Evolutionary conservation across 2,797 vertebrate genomes (phyloP).

Genomic region (Micrastur ruficollis): DNA sequence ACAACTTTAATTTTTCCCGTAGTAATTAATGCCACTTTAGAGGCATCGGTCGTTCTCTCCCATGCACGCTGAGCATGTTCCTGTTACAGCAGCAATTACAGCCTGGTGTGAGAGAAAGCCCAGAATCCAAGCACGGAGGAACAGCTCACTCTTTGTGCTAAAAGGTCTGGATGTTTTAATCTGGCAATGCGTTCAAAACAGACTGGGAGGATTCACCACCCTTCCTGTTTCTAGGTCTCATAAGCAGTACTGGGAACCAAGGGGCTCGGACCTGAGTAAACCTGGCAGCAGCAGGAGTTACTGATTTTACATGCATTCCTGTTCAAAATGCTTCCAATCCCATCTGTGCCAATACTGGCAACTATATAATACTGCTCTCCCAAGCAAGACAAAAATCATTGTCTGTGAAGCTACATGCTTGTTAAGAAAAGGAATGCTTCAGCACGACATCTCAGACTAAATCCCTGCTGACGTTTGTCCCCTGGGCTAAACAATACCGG

Average conservation of each 20-base stretch:
- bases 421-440: background rate
- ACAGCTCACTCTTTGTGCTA: background rate
- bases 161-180: background rate
- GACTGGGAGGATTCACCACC: background rate
- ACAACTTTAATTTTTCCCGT: background rate
- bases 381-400: background rate
- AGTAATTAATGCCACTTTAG: background rate
- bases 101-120: background rate
- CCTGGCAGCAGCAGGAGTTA: background rate
- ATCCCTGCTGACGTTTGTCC: constrained; percentile 39
- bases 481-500: constrained; percentile 2
- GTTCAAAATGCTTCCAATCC: background rate
- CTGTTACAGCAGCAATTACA: background rate
- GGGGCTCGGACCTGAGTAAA: background rate
- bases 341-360: background rate
- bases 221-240: background rate
- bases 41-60: background rate
- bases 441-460: background rate
- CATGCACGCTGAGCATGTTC: background rate
- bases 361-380: background rate
- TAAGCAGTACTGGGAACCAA: background rate
- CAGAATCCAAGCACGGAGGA: background rate
- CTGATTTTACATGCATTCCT: background rate
- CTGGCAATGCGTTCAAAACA: background rate
- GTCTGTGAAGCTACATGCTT: background rate